Evolutionary conservation across 2,888 invertebrate genomes (phyloP).

Genomic region (Dysmachus trigonus): DNA sequence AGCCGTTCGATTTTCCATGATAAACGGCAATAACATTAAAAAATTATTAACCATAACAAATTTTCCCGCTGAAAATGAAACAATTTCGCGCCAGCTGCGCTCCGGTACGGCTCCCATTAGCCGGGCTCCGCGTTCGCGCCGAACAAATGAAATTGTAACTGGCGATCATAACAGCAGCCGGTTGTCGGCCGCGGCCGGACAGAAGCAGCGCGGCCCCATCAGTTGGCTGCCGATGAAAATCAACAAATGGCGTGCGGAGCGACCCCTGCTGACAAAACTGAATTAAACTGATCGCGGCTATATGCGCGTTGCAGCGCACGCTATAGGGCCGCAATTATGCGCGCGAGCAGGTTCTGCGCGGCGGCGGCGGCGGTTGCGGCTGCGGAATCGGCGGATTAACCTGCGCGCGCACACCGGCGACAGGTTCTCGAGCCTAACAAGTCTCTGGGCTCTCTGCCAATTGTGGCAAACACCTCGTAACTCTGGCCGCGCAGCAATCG

Average conservation of each 20-base stretch:
- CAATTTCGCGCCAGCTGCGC: conserved; percentile 35
- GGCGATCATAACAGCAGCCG: conserved; percentile 43
- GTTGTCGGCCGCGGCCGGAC: conserved; percentile 3
- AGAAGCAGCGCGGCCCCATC: conserved; percentile 27
- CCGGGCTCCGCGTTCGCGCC: background rate
- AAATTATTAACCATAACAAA: conserved; percentile 41
- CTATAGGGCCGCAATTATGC: background rate
- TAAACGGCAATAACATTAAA: conserved; percentile 36
- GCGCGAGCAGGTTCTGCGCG: conserved; percentile 10
- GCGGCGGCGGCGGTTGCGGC: background rate
- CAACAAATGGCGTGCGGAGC: conserved; percentile 43
- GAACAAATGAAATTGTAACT: conserved; percentile 42
- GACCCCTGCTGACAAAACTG: conserved; percentile 46
- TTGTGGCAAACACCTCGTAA: conserved; percentile 42
- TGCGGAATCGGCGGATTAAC: background rate
- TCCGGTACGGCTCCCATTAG: conserved; percentile 13
- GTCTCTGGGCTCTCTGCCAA: background rate
- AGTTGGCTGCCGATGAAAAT: conserved; percentile 39
- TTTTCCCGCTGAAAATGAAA: conserved; percentile 37
- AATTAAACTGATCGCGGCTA: conserved; percentile 43
- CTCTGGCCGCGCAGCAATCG: conserved; percentile 27
- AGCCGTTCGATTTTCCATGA: conserved; percentile 3
- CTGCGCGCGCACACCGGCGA: background rate
- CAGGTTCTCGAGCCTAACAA: conserved; percentile 27
- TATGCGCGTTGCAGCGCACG: background rate